Base-by-base conservation (phyloP, 2,113 vertebrate genomes). In the Suncus etruscus region DNA sequence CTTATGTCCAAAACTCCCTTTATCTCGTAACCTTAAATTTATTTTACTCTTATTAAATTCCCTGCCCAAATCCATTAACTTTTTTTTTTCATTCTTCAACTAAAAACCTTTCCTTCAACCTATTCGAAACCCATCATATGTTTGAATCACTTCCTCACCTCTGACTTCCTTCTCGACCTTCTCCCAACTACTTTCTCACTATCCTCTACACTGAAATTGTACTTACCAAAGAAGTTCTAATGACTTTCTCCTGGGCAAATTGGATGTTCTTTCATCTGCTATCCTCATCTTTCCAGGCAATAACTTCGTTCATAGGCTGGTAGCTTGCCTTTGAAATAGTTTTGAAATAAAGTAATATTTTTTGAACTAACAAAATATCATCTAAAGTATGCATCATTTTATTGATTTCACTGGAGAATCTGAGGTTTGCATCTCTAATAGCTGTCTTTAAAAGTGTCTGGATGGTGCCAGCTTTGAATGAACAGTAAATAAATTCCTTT, bases 181-280 rank as follows among this genome's bases (percentile, higher is more conserved):
- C 51, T 91, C 72, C 32, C 39, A 68, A 18, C 25, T 31, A 27
- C 70, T 94, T 91, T 92, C 70, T 72, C 50, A 25, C 74, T 82
- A 11, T 88, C 18, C 27, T 68, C 80, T 83, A 50, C 73, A 74
- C 83, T 77, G 83, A 91, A 80, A 86, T 86, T 90, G 86, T 86
- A 77, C 86, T 94, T 83, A 73, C 68, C 80, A 65, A 66, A 85
- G 93, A 90, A 73, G 91, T 81, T 83, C 91, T 94, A 90, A 91
- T 92, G 85, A 86, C 63, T 94, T 94, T 89, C 66, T 92, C 39
- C 63, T 82, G 91, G 89, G 68, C 16, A 96, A 95, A 94, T 94
- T 86, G 93, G 73, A 78, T 90, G 58, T 69, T 77, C 89, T 96
- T 93, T 95, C 58, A 89, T 90, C 61, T 74, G 25, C 51, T 73